phyloP scores from a whole-genome alignment of 2,888 invertebrate genomes.

The Apodemia duryi region DNA sequence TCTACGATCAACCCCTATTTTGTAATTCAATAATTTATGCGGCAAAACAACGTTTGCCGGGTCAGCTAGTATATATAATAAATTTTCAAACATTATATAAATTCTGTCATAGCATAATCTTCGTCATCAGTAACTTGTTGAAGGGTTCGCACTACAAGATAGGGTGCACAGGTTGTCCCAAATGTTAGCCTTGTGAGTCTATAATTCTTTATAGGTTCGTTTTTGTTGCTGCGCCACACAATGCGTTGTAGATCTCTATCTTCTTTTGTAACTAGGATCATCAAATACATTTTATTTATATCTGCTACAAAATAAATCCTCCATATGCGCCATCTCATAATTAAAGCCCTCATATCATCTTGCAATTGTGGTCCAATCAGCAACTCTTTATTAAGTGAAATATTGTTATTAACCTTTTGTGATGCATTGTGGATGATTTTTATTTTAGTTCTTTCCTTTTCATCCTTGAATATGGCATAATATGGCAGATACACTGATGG shows the following conservation, averaged over 20 bases:
- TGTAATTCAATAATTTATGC: too few species aligned
- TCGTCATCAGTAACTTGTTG: conserved; percentile 28
- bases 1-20: too few species aligned
- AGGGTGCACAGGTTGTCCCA: conserved; percentile 33
- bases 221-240: conserved; percentile 6
- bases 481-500: conserved; percentile 34
- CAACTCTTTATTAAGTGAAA: conserved; percentile 28
- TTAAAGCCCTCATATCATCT: conserved; percentile 12
- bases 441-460: conserved; percentile 25
- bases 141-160: conserved; percentile 28
- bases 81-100: too few species aligned
- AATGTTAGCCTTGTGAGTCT: conserved; percentile 28
- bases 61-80: too few species aligned
- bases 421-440: conserved; percentile 29
- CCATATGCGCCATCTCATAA: conserved; percentile 15
- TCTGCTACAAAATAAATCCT: conserved; percentile 14
- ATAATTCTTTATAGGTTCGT: conserved; percentile 24
- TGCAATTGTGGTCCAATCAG: conserved; percentile 9
- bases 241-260: conserved; percentile 14
- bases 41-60: too few species aligned
- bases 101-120: not conserved
- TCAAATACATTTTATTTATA: conserved; percentile 16
- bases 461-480: conserved; percentile 34
- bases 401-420: conserved; percentile 21
- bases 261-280: conserved; percentile 4